These are phyloP conservation scores for Chironomus tentans DNA, from an alignment of 2,888 invertebrate species.

Conservation along the genomic window DNA sequence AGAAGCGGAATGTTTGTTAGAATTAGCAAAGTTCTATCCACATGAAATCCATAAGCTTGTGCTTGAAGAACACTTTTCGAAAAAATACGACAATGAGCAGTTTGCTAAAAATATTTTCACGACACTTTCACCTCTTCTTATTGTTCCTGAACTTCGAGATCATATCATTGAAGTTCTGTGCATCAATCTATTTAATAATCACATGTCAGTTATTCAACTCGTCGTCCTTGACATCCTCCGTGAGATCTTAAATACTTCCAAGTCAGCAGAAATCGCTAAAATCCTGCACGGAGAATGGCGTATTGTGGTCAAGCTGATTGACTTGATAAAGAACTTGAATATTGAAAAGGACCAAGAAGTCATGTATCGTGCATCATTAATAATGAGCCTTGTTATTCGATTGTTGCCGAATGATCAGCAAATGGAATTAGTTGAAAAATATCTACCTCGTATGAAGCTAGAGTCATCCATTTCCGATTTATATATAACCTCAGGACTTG, in stretches of 20 bases:
- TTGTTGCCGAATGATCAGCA: conserved; percentile 42
- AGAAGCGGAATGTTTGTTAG: conserved; percentile 40
- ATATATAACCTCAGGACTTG: conserved; percentile 38
- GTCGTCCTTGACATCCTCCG: not conserved
- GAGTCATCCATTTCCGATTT: conserved; percentile 35
- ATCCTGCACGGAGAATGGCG: conserved; percentile 3
- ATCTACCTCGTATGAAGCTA: conserved; percentile 37
- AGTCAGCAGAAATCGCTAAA: not conserved
- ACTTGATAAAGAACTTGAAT: conserved; percentile 27
- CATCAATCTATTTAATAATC: conserved; percentile 21
- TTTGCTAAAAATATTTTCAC: conserved; percentile 23
- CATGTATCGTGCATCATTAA: conserved; percentile 39
- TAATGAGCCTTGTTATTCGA: conserved; percentile 43
- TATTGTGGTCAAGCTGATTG: conserved; percentile 8
- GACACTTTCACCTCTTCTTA: not conserved
- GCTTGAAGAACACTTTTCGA: conserved; percentile 41
- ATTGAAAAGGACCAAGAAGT: conserved; percentile 31
- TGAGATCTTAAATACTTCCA: not conserved
- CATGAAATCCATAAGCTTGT: conserved; percentile 48
- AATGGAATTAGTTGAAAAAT: conserved; percentile 40
- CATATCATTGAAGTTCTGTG: conserved; percentile 26
- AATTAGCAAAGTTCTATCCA: conserved; percentile 47
- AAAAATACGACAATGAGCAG: conserved; percentile 29
- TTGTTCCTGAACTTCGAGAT: conserved; percentile 19
- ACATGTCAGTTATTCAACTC: not conserved